Percentiles rank a stretch among this genome's conserved stretches.
phyloP scores from a whole-genome alignment of 2,113 vertebrate genomes.

The Paralichthys olivaceus region DNA sequence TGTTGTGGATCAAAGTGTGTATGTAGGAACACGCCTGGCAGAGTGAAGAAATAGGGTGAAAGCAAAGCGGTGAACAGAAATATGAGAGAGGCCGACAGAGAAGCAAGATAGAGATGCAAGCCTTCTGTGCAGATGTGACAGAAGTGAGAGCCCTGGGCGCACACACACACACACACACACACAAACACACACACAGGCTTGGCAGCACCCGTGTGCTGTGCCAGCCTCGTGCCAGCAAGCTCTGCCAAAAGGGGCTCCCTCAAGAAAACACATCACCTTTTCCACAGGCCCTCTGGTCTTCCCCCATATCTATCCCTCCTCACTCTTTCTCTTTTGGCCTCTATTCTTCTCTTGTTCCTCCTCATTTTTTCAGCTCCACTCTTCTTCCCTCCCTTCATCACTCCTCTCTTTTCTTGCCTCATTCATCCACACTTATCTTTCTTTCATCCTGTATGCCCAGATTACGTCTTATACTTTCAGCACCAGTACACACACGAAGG shows the following conservation, averaged over 20 bases:
- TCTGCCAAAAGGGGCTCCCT: constrained; percentile 36
- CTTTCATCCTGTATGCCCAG: background rate
- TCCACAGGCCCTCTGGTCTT: constrained; percentile 9
- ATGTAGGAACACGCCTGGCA: background rate
- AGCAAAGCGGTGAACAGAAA: background rate
- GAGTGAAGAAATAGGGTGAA: background rate
- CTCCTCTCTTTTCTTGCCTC: constrained; percentile 3
- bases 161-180: constrained; percentile 25
- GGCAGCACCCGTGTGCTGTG: constrained; percentile 29
- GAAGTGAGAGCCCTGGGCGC: constrained; percentile 21
- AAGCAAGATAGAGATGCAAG: constrained; percentile 1
- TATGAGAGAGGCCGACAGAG: background rate
- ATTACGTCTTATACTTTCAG: no score
- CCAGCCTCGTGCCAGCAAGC: constrained; percentile 13
- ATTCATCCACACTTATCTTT: constrained; percentile 20
- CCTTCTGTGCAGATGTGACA: constrained; percentile 40
- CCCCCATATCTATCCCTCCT: constrained; percentile 7
- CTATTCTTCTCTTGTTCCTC: constrained; percentile 2
- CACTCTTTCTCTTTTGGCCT: background rate
- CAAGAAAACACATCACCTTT: constrained; percentile 44
- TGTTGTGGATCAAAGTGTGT: background rate
- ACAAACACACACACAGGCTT: constrained; percentile 14
- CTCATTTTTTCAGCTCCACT: constrained; percentile 2
- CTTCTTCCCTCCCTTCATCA: background rate
- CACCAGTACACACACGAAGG: no score